Conservation (phyloP, 2,113 vertebrate species). For the Tricholaema leucomelas region DNA sequence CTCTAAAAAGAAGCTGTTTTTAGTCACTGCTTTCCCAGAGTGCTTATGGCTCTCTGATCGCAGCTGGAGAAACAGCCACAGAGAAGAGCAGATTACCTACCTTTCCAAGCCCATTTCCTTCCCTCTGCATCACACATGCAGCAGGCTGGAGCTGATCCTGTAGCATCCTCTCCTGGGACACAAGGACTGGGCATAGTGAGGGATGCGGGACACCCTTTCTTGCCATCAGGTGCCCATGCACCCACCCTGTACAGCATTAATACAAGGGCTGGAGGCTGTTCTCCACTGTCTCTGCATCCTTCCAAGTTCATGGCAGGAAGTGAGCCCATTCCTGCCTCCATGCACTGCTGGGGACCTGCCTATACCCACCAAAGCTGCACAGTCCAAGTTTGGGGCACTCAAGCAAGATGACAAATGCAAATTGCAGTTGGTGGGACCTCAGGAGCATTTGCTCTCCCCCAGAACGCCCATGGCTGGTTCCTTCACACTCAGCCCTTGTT, state of each 20-base stretch:
- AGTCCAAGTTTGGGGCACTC: background rate
- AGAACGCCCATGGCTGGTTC: fast-evolving
- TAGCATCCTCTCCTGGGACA: background rate
- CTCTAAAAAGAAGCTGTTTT: background rate
- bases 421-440: background rate
- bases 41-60: background rate
- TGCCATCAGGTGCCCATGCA: background rate
- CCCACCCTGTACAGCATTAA: background rate
- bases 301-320: background rate
- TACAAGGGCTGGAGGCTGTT: background rate
- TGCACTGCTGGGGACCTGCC: fast-evolving
- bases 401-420: background rate
- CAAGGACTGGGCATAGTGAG: fast-evolving
- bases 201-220: background rate
- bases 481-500: fast-evolving
- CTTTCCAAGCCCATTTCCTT: background rate
- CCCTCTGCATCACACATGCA: fast-evolving
- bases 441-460: background rate
- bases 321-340: background rate
- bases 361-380: background rate
- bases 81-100: background rate
- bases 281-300: background rate
- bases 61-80: background rate
- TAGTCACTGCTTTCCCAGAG: background rate
- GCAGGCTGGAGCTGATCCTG: background rate